Evolutionary conservation across 2,888 invertebrate genomes (phyloP), one percentile per base, ranked within the genome.

Genomic region (Ectemnius lituratus): DNA sequence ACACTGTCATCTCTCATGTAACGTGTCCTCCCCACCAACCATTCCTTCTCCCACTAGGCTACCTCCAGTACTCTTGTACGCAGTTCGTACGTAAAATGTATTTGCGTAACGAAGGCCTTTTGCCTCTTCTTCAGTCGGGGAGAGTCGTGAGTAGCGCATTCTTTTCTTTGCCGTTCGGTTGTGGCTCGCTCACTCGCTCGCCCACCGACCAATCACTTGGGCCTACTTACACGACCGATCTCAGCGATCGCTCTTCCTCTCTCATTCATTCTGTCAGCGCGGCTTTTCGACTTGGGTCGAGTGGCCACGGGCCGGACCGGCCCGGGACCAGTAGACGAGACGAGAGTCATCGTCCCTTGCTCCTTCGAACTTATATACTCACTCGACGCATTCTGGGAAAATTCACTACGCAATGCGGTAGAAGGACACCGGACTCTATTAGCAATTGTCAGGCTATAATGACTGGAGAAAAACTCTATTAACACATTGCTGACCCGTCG

Each of bases 81-180:
- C 49, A 27, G 64, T 45, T 57, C 14, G 49, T n/a, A 18, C 60
- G 52, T 52, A 47, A 23, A 62, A 59, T 60, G 72, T 75, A 73
- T 75, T 78, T 76, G 76, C 71, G 73, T 75, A 78, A 78, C 75
- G 70, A 75, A 63, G 65, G 57, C 37, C 37, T 18, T 64, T 67
- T 58, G 67, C 65, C 62, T 70, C 78, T 66, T 68, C 47, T 67
- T 46, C 57, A 52, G 61, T 20, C 49, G 27, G 23, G 4, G 27
- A 60, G 14, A 20, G 28, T 27, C 23, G 23, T 23, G 23, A 23
- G 23, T 23, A 23, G 45, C 67, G 65, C 66, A 73, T 75, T 75
- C 62, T 70, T 37, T 37, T 37, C 75, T 61, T 47, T 58, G 37
- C 61, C 45, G 49, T 57, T 28, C 67, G 60, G 68, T 57, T 61